Percentiles rank a stretch among this genome's conserved stretches.
Evolutionary conservation across 2,113 vertebrate species (phyloP).

Genomic region (Syngnathus floridae): DNA sequence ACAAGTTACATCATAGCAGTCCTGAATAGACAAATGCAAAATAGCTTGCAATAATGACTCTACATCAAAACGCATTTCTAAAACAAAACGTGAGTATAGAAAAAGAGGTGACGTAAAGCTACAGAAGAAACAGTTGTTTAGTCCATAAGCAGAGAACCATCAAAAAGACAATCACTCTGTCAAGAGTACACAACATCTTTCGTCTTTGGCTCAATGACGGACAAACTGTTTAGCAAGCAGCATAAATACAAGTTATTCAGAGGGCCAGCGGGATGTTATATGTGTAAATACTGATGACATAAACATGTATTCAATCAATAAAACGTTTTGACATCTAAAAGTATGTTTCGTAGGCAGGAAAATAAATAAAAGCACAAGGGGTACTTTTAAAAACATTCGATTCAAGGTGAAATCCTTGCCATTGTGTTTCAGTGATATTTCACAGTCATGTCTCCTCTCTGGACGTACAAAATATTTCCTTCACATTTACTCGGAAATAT

Average conservation of each 20-base stretch:
- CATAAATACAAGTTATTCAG: constrained; percentile 53
- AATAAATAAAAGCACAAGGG: constrained; percentile 5
- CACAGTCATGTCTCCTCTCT: constrained; percentile 19
- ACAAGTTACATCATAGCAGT: constrained; percentile 74
- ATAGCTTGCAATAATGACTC: constrained; percentile 67
- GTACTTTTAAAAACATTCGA: constrained; percentile 15
- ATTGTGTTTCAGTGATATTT: constrained; percentile 23
- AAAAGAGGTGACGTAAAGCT: constrained; percentile 44
- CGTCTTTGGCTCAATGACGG: constrained; percentile 67
- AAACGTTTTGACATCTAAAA: constrained; percentile 4
- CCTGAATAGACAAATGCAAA: constrained; percentile 66
- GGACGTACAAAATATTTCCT: constrained; percentile 30
- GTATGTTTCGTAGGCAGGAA: neutral
- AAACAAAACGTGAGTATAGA: constrained; percentile 65
- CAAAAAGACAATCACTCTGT: constrained; percentile 65
- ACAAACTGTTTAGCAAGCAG: constrained; percentile 52
- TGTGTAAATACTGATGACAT: constrained; percentile 21
- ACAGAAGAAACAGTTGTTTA: constrained; percentile 41
- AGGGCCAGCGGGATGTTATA: constrained; percentile 23
- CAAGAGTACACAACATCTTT: constrained; percentile 58
- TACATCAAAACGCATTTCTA: constrained; percentile 62
- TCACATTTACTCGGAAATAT: constrained; percentile 10
- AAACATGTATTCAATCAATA: constrained; percentile 3
- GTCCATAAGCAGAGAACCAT: constrained; percentile 56
- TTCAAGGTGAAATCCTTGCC: constrained; percentile 2